A percentile compares a stretch with the other conserved stretches of the same genome.
Evolutionary conservation across 64 coral and sea anemone genomes (phyloP).

Genomic region (Orbicella faveolata): DNA sequence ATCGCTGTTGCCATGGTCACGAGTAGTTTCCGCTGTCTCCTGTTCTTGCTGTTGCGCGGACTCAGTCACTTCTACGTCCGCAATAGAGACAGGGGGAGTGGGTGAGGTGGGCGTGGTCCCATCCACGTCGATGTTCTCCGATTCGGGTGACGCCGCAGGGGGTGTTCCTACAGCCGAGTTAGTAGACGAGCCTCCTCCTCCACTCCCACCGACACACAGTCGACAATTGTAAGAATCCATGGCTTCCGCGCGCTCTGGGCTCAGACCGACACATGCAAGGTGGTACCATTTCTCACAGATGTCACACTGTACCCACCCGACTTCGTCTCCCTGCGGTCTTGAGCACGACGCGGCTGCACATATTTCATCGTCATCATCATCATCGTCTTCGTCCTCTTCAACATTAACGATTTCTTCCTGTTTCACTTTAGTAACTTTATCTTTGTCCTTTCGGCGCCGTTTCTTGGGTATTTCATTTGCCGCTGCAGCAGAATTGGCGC

Average conservation of each 20-base stretch:
- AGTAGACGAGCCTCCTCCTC: conserved; percentile 8
- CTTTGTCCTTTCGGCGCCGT: conserved; percentile 47
- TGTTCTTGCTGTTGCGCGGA: background rate
- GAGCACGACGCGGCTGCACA: conserved; percentile 75
- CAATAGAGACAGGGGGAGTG: conserved; percentile 1
- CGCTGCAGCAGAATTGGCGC: background rate
- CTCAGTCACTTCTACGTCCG: conserved; percentile 10
- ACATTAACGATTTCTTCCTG: conserved; percentile 78
- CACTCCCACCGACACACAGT: conserved; percentile 18
- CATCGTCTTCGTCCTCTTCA: conserved; percentile 73
- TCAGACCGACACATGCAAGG: conserved; percentile 76
- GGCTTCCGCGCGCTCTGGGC: conserved; percentile 73
- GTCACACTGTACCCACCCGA: conserved; percentile 98
- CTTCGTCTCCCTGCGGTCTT: conserved; percentile 85
- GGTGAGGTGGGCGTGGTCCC: conserved; percentile 72
- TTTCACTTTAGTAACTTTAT: conserved; percentile 38
- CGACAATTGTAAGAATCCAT: conserved; percentile 90
- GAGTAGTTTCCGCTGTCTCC: background rate
- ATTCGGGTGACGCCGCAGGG: conserved; percentile 63
- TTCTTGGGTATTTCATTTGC: conserved; percentile 51
- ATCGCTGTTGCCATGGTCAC: background rate
- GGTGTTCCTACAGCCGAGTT: conserved; percentile 34
- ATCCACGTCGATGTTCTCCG: conserved; percentile 85
- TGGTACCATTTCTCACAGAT: conserved; percentile 93
- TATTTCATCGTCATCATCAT: conserved; percentile 85